Base-by-base conservation (phyloP, 2,888 invertebrate genomes). In the Agrilus cyanescens region DNA sequence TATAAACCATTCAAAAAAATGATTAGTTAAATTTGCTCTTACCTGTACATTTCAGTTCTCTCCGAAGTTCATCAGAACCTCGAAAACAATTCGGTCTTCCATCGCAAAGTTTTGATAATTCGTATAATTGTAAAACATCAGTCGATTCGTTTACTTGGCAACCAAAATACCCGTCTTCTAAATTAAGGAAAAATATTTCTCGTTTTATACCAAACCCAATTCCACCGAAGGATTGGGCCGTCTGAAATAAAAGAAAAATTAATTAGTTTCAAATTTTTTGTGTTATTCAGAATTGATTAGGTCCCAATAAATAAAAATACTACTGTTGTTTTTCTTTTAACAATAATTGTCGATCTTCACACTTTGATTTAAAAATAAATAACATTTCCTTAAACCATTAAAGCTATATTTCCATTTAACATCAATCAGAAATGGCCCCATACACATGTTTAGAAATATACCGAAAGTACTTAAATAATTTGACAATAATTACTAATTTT, bases 91-190 rank as follows among this genome's bases (percentile, higher is more conserved):
- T 87, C 58, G 83, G 80, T 59, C 78, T 77, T 59, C 87, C 86
- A 73, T 94, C 91, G 75, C 93, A 94, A 63, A 94, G 76, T 76
- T 87, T 89, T 56, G 91, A 91, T 68, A 94, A 74, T 77, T 93
- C 89, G 75, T 89, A 88, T 67, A 94, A 75, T 77, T 94, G 93
- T 68, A 94, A 76, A 67, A 93, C 85, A 72, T 91, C 90, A 65
- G 87, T 86, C 60, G 91, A 91, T 75, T 88, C 89, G 77, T 94
- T 94, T 61, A 93, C 89, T 78, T 94, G 93, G 74, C 93, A 94
- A 63, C 91, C 93, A 73, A 94, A 94, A 72, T 90, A 93, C 66
- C 93, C 93, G 76, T 93, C 91, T 76, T 93, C 93, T 72, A 93
- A 78, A 74, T 93, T 93, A 69, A 94, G 80, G 76, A 93, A 90